Evolutionary conservation across 1,140 invertebrate genomes (phyloP), one percentile per base, ranked within the genome.

Genomic region (Telenomus remus): DNA sequence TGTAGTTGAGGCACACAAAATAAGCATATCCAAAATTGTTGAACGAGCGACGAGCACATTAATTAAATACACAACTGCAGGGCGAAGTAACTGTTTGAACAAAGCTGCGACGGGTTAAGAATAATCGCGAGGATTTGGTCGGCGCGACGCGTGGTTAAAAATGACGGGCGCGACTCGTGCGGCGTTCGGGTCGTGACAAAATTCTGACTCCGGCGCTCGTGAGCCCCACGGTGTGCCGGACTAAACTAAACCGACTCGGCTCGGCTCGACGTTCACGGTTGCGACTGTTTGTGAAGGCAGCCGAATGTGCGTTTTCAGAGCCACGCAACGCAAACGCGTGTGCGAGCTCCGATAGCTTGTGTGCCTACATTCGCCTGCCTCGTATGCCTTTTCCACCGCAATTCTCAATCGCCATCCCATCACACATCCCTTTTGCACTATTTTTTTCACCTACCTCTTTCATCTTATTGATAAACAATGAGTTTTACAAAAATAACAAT

Each of bases 241-340:
- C 60, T 37, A 46, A 63, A 54, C 60, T 63, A 46, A 63, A 44
- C 60, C 16, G 60, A 27, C 19, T n/a, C n/a, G n/a, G n/a, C n/a
- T n/a, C n/a, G n/a, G 11, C 5, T 35, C 34, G 50, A n/a, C n/a
- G 57, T 63, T 63, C 59, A 63, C 59, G 39, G 49, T 44, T 50
- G 59, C 47, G 47, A 51, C 49, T 48, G 59, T 51, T 61, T 50
- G 13, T 33, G 59, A 61, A 61, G 59, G 37, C 35, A 44, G 59
- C 59, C 59, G 59, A 63, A 63, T 53, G 39, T 43, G 59, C 59
- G 59, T 63, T 63, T 63, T 27, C 19, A 27, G 19, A 27, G 19
- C 19, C 19, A 27, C 19, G 19, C 19, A 27, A 27, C 19, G 19
- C 19, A 27, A 27, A 27, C 19, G 19, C 19, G 19, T 27, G 19